Evolutionary conservation across 2,797 vertebrate species (phyloP).

Genomic region (Orestias chungarensis): DNA sequence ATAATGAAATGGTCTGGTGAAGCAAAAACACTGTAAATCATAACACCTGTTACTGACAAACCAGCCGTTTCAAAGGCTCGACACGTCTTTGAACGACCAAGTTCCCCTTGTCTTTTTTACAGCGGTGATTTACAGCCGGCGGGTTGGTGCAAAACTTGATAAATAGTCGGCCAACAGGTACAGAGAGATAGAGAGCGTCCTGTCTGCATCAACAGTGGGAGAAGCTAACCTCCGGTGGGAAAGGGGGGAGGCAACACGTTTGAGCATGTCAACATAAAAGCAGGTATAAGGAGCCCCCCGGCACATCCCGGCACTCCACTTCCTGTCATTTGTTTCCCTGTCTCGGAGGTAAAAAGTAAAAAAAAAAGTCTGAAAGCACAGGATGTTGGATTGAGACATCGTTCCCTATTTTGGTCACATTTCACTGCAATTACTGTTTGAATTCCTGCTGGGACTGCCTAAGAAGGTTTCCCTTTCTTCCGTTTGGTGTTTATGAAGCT

Average conservation of each 20-base stretch:
- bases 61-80: conserved; percentile 64
- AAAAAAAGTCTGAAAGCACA: conserved; percentile 60
- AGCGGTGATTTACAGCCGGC: conserved; percentile 71
- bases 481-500: conserved; percentile 12
- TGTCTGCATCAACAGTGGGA: conserved; percentile 53
- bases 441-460: conserved; percentile 29
- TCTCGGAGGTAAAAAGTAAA: conserved; percentile 52
- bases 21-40: conserved; percentile 50
- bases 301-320: conserved; percentile 62
- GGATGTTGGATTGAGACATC: conserved; percentile 68
- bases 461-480: conserved; percentile 41
- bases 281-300: conserved; percentile 71
- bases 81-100: conserved; percentile 59
- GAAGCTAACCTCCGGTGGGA: conserved; percentile 57
- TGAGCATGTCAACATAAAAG: conserved; percentile 71
- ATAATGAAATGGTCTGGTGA: conserved; percentile 44
- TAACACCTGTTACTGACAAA: conserved; percentile 66
- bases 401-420: conserved; percentile 49
- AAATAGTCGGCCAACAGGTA: conserved; percentile 48
- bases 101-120: conserved; percentile 35
- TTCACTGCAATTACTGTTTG: conserved; percentile 66
- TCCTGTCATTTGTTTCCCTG: conserved; percentile 75
- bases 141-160: conserved; percentile 73
- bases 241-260: conserved; percentile 54
- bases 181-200: conserved; percentile 40